These are phyloP conservation scores for Ennomos quercinarius DNA, from an alignment of 2,888 invertebrate genomes.

Conservation along the genomic window DNA sequence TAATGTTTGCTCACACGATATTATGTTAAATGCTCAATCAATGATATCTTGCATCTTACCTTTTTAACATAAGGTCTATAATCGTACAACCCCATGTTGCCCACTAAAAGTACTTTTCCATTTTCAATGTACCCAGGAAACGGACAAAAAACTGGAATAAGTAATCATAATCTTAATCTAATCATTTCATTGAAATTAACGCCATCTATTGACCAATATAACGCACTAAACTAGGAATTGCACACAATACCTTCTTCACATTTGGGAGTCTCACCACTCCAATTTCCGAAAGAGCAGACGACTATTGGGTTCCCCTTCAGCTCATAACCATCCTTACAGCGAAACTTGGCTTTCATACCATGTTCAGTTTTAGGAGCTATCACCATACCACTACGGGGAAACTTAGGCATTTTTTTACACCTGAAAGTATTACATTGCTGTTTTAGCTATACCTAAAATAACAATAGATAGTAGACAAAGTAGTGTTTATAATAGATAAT, in stretches of 20 bases:
- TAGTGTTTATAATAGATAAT: too few species aligned
- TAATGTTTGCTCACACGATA: background rate
- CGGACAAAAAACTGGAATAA: conserved; percentile 92
- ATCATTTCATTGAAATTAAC: too few species aligned
- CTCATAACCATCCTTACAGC: conserved; percentile 96
- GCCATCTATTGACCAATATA: too few species aligned
- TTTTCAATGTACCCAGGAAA: conserved; percentile 96
- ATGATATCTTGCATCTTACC: conserved; percentile 72
- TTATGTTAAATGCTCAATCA: background rate
- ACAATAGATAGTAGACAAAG: too few species aligned
- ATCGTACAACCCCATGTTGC: conserved; percentile 98
- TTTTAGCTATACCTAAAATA: too few species aligned
- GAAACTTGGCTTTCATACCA: conserved; percentile 96
- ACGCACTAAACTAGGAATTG: too few species aligned
- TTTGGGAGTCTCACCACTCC: conserved; percentile 95
- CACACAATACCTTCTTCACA: conserved; percentile 90
- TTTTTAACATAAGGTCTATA: conserved; percentile 97
- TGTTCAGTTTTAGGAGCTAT: conserved; percentile 99
- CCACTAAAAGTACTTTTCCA: conserved; percentile 96
- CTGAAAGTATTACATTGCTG: conserved; percentile 66
- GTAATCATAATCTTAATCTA: conserved; percentile 3
- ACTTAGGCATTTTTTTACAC: conserved; percentile 92
- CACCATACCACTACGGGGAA: conserved; percentile 97
- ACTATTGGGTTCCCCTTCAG: conserved; percentile 92
- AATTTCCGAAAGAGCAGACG: conserved; percentile 97